Base-by-base conservation (phyloP, 2,888 invertebrate genomes). In the Anodontia alba region DNA sequence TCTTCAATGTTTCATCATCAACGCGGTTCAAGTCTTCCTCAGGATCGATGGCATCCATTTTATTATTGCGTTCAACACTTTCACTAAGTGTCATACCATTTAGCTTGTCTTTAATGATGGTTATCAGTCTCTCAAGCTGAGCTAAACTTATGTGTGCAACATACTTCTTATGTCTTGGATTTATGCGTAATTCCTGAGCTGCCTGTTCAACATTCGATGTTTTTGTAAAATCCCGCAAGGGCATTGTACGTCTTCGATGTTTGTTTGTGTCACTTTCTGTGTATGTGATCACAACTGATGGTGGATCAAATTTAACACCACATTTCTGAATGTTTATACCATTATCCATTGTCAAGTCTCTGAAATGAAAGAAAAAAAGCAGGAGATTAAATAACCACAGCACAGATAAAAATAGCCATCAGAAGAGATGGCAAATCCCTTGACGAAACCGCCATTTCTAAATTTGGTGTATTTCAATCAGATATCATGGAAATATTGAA, bases 21-120 rank as follows among this genome's bases (percentile, higher is more conserved):
- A 95, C 89, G 88, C 94, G 94, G 86, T 95, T 95, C 43, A 95
- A 86, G 85, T 95, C 95, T 88, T 95, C 95, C 5, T 95, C 93
- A 0, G 95, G 94, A 88, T 95, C 94, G 23, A 95, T 88, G 15
- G 85, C 89, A 85, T 94, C 95, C 83, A 95, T 93, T 42, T 90
- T 91, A 70, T 90, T 88, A 80, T 93, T 94, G 57, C 91, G 89
- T 15, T 90, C 89, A n/a, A 95, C 83, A 62, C 95, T 94, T 38
- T 94, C 94, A 29, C 94, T 94, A 51, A 94, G 68, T 29, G 90
- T 90, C 74, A 93, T 87, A 10, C 95, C 95, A 76, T 92, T 94
- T 80, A 95, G 88, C 74, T 94, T 93, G 83, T 95, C 95, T 81
- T 94, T 94, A 12, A 95, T 91, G 8, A 95, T 93, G 23, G 95